phyloP scores from a whole-genome alignment of 2,797 vertebrate species.

The Mormyrus hasselquistii region DNA sequence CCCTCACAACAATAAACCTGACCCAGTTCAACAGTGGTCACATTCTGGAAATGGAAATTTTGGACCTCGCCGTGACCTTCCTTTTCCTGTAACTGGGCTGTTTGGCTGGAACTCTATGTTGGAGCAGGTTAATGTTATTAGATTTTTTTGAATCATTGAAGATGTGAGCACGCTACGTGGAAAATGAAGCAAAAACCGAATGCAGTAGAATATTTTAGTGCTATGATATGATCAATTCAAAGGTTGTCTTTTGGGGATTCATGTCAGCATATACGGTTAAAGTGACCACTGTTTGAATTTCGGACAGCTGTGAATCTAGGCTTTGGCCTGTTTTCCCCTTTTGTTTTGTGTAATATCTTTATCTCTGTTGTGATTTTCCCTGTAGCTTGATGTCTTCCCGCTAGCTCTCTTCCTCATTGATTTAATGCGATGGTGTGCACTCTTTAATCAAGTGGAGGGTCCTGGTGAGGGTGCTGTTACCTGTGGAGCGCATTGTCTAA shows the following conservation, averaged over 20 bases:
- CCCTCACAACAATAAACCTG: not conserved
- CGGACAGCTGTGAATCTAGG: not conserved
- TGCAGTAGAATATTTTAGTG: not conserved
- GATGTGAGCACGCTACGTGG: not conserved
- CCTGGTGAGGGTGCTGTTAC: not conserved
- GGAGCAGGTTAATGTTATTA: not conserved
- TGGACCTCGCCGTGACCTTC: not conserved
- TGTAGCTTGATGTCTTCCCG: not conserved
- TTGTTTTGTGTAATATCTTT: not conserved
- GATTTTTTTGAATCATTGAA: not conserved
- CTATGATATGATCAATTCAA: not conserved
- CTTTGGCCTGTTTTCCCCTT: not conserved
- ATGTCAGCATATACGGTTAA: not conserved
- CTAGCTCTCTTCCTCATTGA: not conserved
- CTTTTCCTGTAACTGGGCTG: not conserved
- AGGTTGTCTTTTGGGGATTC: not conserved
- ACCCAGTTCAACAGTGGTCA: slow-evolving; percentile 4
- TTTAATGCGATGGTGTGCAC: not conserved
- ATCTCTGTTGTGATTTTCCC: not conserved
- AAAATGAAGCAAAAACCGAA: not conserved
- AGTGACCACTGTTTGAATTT: slow-evolving; percentile 12
- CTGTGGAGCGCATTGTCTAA: not conserved
- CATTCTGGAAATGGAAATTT: not conserved
- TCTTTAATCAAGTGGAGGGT: not conserved
- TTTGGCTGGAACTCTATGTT: not conserved